Evolutionary conservation across 2,113 vertebrate genomes (phyloP).

Genomic region (Mus pahari): DNA sequence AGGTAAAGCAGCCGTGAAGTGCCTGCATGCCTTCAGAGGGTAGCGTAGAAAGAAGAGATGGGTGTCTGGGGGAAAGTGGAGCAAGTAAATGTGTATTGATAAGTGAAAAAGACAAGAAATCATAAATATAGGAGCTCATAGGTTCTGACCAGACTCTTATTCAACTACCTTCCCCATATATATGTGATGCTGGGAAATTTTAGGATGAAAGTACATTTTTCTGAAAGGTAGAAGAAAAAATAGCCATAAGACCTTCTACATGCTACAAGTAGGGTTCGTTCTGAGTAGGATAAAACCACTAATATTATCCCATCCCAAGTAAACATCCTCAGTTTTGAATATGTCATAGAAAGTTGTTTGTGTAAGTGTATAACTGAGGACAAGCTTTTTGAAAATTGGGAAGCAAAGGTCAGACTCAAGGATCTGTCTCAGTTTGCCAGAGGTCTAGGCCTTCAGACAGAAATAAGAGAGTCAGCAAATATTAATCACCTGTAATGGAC

Average conservation of each 20-base stretch:
- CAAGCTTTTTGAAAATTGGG: neutral
- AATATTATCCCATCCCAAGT: neutral
- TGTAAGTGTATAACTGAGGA: neutral
- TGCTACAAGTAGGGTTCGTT: neutral
- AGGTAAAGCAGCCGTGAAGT: rapidly evolving
- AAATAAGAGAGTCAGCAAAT: neutral
- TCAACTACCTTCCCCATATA: neutral
- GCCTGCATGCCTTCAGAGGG: neutral
- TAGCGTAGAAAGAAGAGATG: neutral
- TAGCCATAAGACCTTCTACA: neutral
- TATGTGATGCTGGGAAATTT: neutral
- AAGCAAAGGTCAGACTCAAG: neutral
- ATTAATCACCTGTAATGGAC: conserved; percentile 27
- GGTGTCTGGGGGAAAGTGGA: neutral
- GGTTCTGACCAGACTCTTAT: neutral
- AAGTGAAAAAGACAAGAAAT: neutral
- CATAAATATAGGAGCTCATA: neutral
- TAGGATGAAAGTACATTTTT: neutral
- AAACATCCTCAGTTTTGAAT: neutral
- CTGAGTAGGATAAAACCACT: neutral
- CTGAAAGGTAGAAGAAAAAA: neutral
- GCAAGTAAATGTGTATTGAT: neutral
- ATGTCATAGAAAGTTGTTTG: neutral
- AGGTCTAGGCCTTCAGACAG: neutral
- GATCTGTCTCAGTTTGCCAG: neutral